phyloP scores from a whole-genome alignment of 2,797 vertebrate species.

The Triplophysa yarkandensis region DNA sequence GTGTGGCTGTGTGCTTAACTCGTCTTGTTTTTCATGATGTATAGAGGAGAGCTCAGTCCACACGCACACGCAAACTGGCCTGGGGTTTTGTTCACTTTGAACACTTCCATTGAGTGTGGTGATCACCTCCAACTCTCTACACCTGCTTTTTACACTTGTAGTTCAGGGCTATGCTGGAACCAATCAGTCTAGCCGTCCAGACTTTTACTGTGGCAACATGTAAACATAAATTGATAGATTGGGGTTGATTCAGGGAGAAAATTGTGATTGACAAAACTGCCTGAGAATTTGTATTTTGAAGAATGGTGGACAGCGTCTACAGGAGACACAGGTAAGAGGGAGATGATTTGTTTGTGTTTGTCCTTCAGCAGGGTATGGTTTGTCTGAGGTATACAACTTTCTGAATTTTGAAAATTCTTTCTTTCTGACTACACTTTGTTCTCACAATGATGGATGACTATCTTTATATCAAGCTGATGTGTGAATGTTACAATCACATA shows the following conservation, averaged over 20 bases:
- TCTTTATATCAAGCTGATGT: background rate
- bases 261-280: background rate
- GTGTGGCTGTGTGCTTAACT: constrained; percentile 61
- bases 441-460: background rate
- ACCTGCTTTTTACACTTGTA: constrained; percentile 39
- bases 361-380: constrained; percentile 2
- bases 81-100: constrained; percentile 31
- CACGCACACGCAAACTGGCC: constrained; percentile 8
- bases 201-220: constrained; percentile 11
- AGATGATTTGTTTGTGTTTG: background rate
- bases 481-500: background rate
- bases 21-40: constrained; percentile 59
- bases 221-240: constrained; percentile 8
- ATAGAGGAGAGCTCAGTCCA: constrained; percentile 30
- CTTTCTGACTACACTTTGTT: background rate
- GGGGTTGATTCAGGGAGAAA: background rate
- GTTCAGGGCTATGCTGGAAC: constrained; percentile 20
- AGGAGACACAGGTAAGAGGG: background rate
- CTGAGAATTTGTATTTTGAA: background rate
- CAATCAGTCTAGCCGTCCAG: background rate
- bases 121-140: constrained; percentile 33
- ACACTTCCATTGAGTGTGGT: constrained; percentile 32
- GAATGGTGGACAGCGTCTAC: background rate
- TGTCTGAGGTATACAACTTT: background rate
- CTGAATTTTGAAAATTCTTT: background rate